phyloP scores from a whole-genome alignment of 2,797 vertebrate species.

The Erpetoichthys calabaricus region DNA sequence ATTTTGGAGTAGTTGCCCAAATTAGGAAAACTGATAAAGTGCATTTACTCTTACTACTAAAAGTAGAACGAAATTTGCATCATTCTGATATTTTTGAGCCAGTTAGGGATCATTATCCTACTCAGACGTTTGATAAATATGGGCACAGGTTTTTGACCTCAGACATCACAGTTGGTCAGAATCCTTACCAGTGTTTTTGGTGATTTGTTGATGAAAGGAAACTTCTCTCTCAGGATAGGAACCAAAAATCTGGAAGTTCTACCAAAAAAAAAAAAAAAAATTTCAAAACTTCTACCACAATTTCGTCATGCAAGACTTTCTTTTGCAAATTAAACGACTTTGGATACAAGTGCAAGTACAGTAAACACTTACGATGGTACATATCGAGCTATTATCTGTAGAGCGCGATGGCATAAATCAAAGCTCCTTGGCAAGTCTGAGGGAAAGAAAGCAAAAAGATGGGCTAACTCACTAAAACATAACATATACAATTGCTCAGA shows the following conservation, averaged over 20 bases:
- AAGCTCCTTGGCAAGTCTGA: slow-evolving; percentile 70
- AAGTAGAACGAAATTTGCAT: too few species aligned
- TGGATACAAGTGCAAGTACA: too few species aligned
- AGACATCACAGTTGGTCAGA: too few species aligned
- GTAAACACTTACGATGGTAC: slow-evolving; percentile 81
- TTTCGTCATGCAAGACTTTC: neutral
- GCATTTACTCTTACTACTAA: too few species aligned
- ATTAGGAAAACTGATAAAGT: too few species aligned
- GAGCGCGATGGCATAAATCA: slow-evolving; percentile 69
- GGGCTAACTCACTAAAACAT: neutral
- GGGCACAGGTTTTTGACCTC: too few species aligned
- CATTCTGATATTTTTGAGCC: too few species aligned
- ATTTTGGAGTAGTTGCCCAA: too few species aligned
- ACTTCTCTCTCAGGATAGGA: slow-evolving; percentile 75
- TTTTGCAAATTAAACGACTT: neutral
- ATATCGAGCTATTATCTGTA: slow-evolving; percentile 77
- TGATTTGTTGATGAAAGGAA: slow-evolving; percentile 87
- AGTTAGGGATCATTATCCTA: too few species aligned
- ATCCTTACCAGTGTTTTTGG: slow-evolving; percentile 74
- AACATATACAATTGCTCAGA: too few species aligned
- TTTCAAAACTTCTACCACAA: too few species aligned
- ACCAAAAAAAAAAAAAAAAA: slow-evolving; percentile 10
- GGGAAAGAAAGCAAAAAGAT: slow-evolving; percentile 7
- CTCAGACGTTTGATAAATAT: too few species aligned
- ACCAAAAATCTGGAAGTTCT: slow-evolving; percentile 81